phyloP scores from a whole-genome alignment of 2,113 vertebrate genomes.

The Pholis gunnellus region DNA sequence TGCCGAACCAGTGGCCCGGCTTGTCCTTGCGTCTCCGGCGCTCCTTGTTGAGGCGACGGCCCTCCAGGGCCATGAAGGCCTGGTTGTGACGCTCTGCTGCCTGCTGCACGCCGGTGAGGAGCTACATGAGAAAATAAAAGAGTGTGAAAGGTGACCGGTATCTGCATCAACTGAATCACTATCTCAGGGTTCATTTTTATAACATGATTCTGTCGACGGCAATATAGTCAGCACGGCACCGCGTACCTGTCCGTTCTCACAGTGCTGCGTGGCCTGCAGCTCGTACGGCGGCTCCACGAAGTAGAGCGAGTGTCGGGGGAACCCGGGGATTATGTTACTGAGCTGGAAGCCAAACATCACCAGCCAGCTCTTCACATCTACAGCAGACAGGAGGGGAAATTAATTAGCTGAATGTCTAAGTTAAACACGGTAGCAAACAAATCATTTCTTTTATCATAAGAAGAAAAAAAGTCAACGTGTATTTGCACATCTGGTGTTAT shows the following conservation, averaged over 20 bases:
- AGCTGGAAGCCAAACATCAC: slow-evolving; percentile 99
- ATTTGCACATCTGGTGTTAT: slow-evolving; percentile 33
- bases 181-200: background rate
- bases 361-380: slow-evolving; percentile 99
- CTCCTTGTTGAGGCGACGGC: slow-evolving; percentile 93
- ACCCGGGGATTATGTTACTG: slow-evolving; percentile 98
- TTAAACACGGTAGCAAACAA: slow-evolving; percentile 37
- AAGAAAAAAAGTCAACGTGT: slow-evolving; percentile 24
- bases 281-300: slow-evolving; percentile 97
- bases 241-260: slow-evolving; percentile 90
- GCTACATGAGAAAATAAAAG: slow-evolving; percentile 76
- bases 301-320: slow-evolving; percentile 95
- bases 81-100: slow-evolving; percentile 96
- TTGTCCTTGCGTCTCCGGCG: slow-evolving; percentile 89
- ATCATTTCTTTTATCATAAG: slow-evolving; percentile 13
- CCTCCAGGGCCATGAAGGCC: slow-evolving; percentile 97
- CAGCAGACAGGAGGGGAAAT: slow-evolving; percentile 57
- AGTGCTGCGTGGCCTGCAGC: slow-evolving; percentile 93
- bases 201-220: background rate
- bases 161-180: background rate
- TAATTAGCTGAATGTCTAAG: slow-evolving; percentile 37
- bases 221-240: background rate
- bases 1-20: slow-evolving; percentile 97
- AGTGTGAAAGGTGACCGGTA: background rate
- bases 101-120: slow-evolving; percentile 97